These are phyloP conservation scores for Xiphophorus maculatus DNA, from an alignment of 2,113 vertebrate species.

Conservation along the genomic window DNA sequence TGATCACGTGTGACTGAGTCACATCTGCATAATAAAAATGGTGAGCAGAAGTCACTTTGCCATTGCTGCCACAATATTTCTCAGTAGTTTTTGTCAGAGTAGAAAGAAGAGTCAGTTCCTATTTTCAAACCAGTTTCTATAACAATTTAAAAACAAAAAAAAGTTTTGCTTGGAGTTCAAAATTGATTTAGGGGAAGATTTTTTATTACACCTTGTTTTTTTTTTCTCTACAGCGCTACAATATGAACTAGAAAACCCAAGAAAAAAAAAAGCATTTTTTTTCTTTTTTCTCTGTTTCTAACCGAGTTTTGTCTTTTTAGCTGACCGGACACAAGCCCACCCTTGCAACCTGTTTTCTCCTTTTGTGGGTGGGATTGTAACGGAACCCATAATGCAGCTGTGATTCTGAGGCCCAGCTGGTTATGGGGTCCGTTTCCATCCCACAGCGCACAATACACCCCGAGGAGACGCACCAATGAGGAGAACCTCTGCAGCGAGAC, in stretches of 20 bases:
- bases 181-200: too few species aligned
- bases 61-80: not conserved
- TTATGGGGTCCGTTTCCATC: conserved; percentile 81
- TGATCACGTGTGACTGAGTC: not conserved
- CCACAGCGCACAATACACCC: conserved; percentile 64
- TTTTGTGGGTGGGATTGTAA: conserved; percentile 79
- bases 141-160: not conserved
- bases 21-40: not conserved
- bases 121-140: conserved; percentile 9
- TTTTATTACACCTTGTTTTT: not conserved
- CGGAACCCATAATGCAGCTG: conserved; percentile 89
- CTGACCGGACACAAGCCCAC: not conserved
- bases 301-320: not conserved
- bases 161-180: not conserved
- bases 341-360: not conserved
- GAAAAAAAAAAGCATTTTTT: not conserved
- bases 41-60: not conserved
- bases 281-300: not conserved
- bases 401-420: conserved; percentile 74
- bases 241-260: not conserved
- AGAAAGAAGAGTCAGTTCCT: conserved; percentile 12
- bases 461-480: not conserved
- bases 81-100: not conserved
- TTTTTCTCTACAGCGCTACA: not conserved
- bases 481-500: not conserved